Evolutionary conservation across 2,113 vertebrate genomes (phyloP), one percentile per base, ranked within the genome.

Genomic region (Thunnus thynnus): DNA sequence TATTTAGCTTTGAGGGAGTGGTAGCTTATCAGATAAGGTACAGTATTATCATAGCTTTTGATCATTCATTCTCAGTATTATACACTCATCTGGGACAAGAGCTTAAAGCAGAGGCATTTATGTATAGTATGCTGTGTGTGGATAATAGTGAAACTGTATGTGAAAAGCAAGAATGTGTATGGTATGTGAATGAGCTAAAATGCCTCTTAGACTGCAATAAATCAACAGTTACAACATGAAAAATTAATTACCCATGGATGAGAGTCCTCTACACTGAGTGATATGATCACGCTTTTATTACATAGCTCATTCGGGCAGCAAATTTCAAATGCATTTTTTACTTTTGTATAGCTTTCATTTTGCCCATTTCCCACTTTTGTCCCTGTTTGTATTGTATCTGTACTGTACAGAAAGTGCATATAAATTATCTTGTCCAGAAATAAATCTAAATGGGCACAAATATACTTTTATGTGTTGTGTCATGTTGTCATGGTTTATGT

Each of bases 371-470:
- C 86, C 74, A 83, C 56, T 57, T 75, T 76, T 86, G 76, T 92
- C 72, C 41, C 69, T 52, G 84, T 92, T 88, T 93, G 86, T 93
- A 90, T 88, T 87, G 87, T 91, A 90, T 83, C 81, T 87, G 84
- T 90, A 71, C 78, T 86, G 89, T 93, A 87, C 90, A 93, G 82
- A 92, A 76, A 80, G 58, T 84, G 67, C 73, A 76, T 90, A 81
- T 90, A 89, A 91, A 91, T 90, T 78, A 93, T 88, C 86, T 67
- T 88, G 90, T 92, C 80, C 74, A 69, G 7, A 87, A 94, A 93
- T 94, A 93, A 93, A 94, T 84, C 63, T 69, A 72, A 70, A 83
- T 83, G 73, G 73, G 69, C 85, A 88, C 81, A 86, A 74, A 77
- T 55, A 0, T 64, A 27, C 4, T 70, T 83, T 47, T 61, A 22